Evolutionary conservation across 2,797 vertebrate species (phyloP).

Genomic region (Malurus splendens): DNA sequence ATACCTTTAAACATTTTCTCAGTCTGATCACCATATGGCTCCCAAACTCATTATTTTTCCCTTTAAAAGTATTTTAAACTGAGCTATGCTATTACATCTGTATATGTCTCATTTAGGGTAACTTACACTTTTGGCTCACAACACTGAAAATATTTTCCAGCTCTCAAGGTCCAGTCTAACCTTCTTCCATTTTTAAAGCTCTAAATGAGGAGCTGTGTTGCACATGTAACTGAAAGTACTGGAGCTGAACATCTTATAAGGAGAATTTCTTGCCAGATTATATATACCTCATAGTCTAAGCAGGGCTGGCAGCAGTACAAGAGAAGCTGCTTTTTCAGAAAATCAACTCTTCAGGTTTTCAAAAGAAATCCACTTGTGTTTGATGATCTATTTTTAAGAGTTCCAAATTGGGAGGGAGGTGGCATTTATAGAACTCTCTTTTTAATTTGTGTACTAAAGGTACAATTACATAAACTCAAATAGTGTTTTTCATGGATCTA

Average conservation of each 20-base stretch:
- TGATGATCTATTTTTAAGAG: conserved; percentile 1
- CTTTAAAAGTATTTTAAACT: conserved; percentile 51
- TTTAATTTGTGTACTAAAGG: neutral
- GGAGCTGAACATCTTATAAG: conserved; percentile 53
- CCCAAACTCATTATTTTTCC: conserved; percentile 45
- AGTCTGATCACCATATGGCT: conserved; percentile 55
- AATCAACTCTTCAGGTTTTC: neutral
- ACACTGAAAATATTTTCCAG: conserved; percentile 50
- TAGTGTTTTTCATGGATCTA: neutral
- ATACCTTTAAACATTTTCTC: conserved; percentile 46
- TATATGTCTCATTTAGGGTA: conserved; percentile 60
- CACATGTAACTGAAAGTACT: conserved; percentile 49
- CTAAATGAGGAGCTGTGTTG: conserved; percentile 52
- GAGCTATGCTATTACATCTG: conserved; percentile 56
- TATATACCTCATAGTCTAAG: conserved; percentile 45
- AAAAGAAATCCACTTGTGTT: conserved; percentile 11
- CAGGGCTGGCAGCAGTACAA: conserved; percentile 9
- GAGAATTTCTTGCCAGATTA: conserved; percentile 49
- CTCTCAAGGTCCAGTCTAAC: conserved; percentile 50
- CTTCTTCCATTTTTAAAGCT: conserved; percentile 58
- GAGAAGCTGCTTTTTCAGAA: conserved; percentile 52
- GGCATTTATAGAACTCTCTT: neutral
- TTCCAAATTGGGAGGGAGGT: neutral
- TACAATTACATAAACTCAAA: neutral
- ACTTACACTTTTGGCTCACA: conserved; percentile 56